phyloP scores from a whole-genome alignment of 37 sponge, comb jelly and placozoan species.

The Axinella damicornis region DNA sequence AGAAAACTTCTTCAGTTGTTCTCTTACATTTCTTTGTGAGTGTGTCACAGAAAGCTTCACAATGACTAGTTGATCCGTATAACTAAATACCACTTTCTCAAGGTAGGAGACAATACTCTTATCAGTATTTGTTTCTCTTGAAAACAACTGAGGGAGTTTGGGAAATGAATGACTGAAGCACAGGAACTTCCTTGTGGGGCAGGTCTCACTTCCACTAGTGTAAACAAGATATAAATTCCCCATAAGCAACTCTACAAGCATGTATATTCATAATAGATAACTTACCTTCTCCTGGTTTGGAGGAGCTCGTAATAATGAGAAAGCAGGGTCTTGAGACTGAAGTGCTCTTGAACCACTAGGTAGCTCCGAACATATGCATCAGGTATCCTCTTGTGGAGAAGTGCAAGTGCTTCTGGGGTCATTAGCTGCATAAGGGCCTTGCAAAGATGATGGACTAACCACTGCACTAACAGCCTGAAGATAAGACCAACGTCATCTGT shows the following conservation, averaged over 20 bases:
- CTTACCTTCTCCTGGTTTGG: conserved; percentile 31
- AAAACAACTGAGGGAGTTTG: conserved; percentile 53
- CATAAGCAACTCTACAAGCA: too few species aligned
- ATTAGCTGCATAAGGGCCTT: conserved; percentile 78
- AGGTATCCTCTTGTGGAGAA: conserved; percentile 63
- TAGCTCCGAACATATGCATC: conserved; percentile 67
- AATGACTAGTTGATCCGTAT: conserved; percentile 12
- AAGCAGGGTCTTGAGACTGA: conserved; percentile 75
- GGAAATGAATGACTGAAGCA: conserved; percentile 79
- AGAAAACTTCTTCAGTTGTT: conserved; percentile 4
- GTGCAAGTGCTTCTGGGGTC: conserved; percentile 75
- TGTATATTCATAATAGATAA: background rate
- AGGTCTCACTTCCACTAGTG: background rate
- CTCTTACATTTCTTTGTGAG: conserved; percentile 16
- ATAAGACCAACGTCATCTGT: conserved; percentile 3
- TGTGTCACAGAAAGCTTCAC: conserved; percentile 23
- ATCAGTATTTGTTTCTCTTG: conserved; percentile 14
- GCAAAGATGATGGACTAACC: conserved; percentile 60
- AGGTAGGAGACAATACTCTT: too few species aligned
- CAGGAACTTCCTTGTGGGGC: conserved; percentile 54
- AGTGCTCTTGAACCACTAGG: conserved; percentile 84
- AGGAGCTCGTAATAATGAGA: conserved; percentile 16
- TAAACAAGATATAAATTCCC: too few species aligned
- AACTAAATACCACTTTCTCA: background rate
- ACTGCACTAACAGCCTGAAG: conserved; percentile 47